Evolutionary conservation across 2,888 invertebrate species (phyloP).

Genomic region (Luffia ferchaultella): DNA sequence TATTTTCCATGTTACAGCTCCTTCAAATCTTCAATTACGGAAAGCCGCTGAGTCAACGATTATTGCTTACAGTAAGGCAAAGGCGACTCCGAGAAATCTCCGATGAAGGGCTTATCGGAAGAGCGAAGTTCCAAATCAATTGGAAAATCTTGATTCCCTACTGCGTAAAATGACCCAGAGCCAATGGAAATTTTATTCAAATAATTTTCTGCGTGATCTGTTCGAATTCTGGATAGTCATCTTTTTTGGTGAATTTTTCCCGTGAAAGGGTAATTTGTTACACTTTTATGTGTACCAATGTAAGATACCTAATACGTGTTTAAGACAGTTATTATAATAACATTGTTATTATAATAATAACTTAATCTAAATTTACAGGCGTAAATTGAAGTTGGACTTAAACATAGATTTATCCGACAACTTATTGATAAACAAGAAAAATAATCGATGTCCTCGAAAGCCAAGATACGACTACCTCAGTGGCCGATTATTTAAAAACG

Average conservation of each 20-base stretch:
- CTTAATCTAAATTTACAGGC: too few relatives aligned
- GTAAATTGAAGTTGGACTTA: too few relatives aligned
- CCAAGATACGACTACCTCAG: too few relatives aligned
- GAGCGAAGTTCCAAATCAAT: neutral
- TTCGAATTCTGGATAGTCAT: neutral
- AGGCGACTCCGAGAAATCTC: neutral
- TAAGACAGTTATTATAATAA: too few relatives aligned
- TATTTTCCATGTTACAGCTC: neutral
- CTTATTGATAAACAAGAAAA: too few relatives aligned
- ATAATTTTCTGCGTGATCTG: neutral
- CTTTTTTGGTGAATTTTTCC: too few relatives aligned
- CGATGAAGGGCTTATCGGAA: neutral
- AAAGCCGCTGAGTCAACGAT: neutral
- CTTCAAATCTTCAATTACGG: neutral
- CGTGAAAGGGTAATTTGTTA: too few relatives aligned
- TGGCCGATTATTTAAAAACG: neutral
- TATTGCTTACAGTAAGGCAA: neutral
- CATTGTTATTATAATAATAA: too few relatives aligned
- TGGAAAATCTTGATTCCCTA: neutral
- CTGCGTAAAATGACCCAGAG: neutral
- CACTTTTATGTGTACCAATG: too few relatives aligned
- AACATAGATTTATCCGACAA: too few relatives aligned
- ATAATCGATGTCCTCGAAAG: too few relatives aligned
- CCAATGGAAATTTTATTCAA: neutral
- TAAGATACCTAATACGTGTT: too few relatives aligned